phyloP scores from a whole-genome alignment of 2,888 invertebrate species.

The Andrena marginata region DNA sequence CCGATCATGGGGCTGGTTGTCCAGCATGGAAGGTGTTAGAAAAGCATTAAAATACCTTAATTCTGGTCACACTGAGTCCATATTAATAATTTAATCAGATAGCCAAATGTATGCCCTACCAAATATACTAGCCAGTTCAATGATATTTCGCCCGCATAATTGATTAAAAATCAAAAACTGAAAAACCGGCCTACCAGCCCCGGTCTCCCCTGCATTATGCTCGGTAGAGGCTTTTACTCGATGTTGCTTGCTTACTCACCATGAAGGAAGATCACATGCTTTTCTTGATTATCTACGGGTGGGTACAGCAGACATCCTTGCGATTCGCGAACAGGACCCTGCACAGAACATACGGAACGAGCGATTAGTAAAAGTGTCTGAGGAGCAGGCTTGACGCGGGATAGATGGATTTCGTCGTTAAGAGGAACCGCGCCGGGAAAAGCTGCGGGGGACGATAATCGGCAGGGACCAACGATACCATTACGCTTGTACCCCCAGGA shows the following conservation, averaged over 20 bases:
- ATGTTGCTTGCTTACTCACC: conserved; percentile 5
- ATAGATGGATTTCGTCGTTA: not conserved
- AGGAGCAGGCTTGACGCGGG: not conserved
- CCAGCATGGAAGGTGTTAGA: too few species aligned
- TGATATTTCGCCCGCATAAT: too few species aligned
- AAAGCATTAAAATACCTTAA: too few species aligned
- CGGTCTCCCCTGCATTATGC: too few species aligned
- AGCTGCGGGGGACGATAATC: conserved; percentile 31
- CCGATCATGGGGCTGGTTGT: too few species aligned
- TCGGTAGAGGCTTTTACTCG: too few species aligned
- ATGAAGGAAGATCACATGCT: conserved; percentile 30
- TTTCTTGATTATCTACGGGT: conserved; percentile 19
- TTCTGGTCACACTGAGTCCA: too few species aligned
- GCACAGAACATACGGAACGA: not conserved
- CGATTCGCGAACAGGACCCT: conserved; percentile 24
- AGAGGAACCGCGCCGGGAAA: not conserved
- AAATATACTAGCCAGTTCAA: too few species aligned
- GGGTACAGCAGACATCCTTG: conserved; percentile 22
- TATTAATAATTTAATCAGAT: too few species aligned
- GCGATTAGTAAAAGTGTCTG: not conserved
- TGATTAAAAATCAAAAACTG: too few species aligned
- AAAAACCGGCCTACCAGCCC: too few species aligned
- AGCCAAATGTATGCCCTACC: too few species aligned
- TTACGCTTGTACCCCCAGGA: conserved; percentile 42
- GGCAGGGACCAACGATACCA: conserved; percentile 42